These are phyloP conservation scores for Megalopta genalis DNA, from an alignment of 1,140 invertebrate genomes.

Conservation along the genomic window DNA sequence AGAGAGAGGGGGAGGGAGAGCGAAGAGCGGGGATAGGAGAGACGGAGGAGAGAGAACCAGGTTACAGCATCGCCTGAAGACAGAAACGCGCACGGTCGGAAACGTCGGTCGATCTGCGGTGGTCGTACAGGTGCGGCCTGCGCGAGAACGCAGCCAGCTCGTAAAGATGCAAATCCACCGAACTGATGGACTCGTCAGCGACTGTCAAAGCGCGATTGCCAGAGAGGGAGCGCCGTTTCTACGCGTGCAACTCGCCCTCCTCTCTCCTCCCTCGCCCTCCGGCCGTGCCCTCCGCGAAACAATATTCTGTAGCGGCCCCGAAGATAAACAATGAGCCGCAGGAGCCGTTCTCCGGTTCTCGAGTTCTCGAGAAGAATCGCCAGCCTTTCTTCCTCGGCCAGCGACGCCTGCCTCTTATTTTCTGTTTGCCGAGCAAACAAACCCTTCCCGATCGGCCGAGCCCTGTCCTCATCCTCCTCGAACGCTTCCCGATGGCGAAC, in stretches of 20 bases:
- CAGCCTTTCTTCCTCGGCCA: neutral
- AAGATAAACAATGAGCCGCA: slow-evolving; percentile 67
- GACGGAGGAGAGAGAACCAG: slow-evolving; percentile 21
- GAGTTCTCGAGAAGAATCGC: slow-evolving; percentile 25
- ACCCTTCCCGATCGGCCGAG: slow-evolving; percentile 58
- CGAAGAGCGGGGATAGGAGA: neutral
- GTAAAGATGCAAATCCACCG: slow-evolving; percentile 76
- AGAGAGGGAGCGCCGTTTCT: slow-evolving; percentile 60
- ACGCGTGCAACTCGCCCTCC: slow-evolving; percentile 7
- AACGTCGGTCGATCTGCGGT: slow-evolving; percentile 15
- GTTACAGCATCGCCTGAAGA: slow-evolving; percentile 65
- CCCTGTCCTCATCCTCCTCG: slow-evolving; percentile 16
- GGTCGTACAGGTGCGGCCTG: slow-evolving; percentile 67
- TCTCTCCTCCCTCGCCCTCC: too few species aligned
- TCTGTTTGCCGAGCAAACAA: slow-evolving; percentile 76
- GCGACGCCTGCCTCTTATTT: slow-evolving; percentile 57
- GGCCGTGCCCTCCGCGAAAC: slow-evolving; percentile 49
- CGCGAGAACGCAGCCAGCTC: slow-evolving; percentile 57
- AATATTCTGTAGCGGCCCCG: slow-evolving; percentile 64
- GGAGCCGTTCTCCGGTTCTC: slow-evolving; percentile 36
- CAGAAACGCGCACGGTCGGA: slow-evolving; percentile 34
- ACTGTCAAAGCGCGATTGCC: slow-evolving; percentile 73
- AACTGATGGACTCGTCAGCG: slow-evolving; percentile 73
- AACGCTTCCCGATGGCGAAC: neutral
- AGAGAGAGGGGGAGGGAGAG: slow-evolving; percentile 10